Evolutionary conservation across 2,888 invertebrate genomes (phyloP), one percentile per base, ranked within the genome.

Genomic region (Chorisops tibialis): DNA sequence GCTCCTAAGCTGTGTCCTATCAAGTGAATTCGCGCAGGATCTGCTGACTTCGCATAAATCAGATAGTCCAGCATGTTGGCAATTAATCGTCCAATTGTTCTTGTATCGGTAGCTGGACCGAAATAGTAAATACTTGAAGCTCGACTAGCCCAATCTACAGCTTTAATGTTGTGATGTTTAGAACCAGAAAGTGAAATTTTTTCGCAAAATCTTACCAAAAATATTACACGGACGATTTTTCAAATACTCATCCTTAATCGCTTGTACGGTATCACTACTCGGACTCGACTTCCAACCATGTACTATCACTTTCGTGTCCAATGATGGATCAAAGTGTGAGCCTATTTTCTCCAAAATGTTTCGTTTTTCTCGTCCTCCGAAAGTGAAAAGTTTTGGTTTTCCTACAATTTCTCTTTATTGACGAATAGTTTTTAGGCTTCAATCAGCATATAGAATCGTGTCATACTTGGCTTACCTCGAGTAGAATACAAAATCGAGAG

Each of bases 1-100:
- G 85, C 83, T 21, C 85, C 85, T 61, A 85, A 74, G 0, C 30
- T 30, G 2, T 30, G 30, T 9, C 78, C 78, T 38, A 78, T 76
- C 0, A 78, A 60, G 66, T 78, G 78, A 39, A 78, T 75, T 3
- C 69, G 69, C 56, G 69, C 58, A 5, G 64, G 38, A 41, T 65
- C 22, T n/a, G 63, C 59, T 14, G 43, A 39, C 14, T 48, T 43
- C 12, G 64, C 61, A 2, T 22, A 21, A 39, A 62, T 56, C 24
- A 68, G 35, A 12, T 60, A 45, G 54, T 68, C 63, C 12, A 67
- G 65, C 19, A 68, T 41, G 22, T 74, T 73, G 2, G 77, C 78
- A 22, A 77, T 73, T 2, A 75, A 74, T 30, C 73, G 65, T 1
- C 78, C 78, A 54, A 78, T 78, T 59, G 75, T 72, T 1, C 73